Percentiles rank a stretch among this genome's conserved stretches.
Evolutionary conservation across 1,140 invertebrate genomes (phyloP).

Genomic region (Melitaea cinxia): DNA sequence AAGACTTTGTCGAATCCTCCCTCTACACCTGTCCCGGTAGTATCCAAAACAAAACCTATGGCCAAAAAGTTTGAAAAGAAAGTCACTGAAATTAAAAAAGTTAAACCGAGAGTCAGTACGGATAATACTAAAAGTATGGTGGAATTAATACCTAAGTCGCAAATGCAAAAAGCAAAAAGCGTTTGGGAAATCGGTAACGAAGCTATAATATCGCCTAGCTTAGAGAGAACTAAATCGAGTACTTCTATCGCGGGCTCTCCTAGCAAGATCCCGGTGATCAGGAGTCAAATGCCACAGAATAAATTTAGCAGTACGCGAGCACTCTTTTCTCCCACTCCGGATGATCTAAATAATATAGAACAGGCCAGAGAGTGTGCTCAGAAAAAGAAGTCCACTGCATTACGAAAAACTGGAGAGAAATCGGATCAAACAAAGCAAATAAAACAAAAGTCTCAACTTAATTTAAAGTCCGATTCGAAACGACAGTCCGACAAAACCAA

Average conservation of each 20-base stretch:
- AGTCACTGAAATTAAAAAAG: slow-evolving; percentile 70
- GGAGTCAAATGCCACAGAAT: slow-evolving; percentile 75
- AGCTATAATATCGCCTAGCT: slow-evolving; percentile 55
- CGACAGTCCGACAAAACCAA: slow-evolving; percentile 69
- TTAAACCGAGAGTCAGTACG: slow-evolving; percentile 55
- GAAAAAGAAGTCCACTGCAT: slow-evolving; percentile 70
- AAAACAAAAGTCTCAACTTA: slow-evolving; percentile 72
- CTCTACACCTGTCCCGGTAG: slow-evolving; percentile 71
- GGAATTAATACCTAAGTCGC: slow-evolving; percentile 63
- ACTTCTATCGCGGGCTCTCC: slow-evolving; percentile 82
- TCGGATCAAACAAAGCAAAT: slow-evolving; percentile 63
- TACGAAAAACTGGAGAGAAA: slow-evolving; percentile 64
- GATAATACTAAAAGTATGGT: slow-evolving; percentile 51
- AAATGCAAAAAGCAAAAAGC: slow-evolving; percentile 82
- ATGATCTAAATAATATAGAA: slow-evolving; percentile 80
- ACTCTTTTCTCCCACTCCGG: slow-evolving; percentile 81
- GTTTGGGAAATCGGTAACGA: slow-evolving; percentile 81
- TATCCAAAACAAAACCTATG: slow-evolving; percentile 62
- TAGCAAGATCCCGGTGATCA: slow-evolving; percentile 83
- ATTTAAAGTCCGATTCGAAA: slow-evolving; percentile 64
- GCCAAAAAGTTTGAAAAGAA: slow-evolving; percentile 73
- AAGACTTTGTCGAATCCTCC: slow-evolving; percentile 80
- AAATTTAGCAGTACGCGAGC: slow-evolving; percentile 77
- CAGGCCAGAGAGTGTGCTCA: slow-evolving; percentile 81
- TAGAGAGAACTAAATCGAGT: slow-evolving; percentile 78